These are phyloP conservation scores for Meta bourneti DNA, from an alignment of 2,888 invertebrate species.

Conservation along the genomic window DNA sequence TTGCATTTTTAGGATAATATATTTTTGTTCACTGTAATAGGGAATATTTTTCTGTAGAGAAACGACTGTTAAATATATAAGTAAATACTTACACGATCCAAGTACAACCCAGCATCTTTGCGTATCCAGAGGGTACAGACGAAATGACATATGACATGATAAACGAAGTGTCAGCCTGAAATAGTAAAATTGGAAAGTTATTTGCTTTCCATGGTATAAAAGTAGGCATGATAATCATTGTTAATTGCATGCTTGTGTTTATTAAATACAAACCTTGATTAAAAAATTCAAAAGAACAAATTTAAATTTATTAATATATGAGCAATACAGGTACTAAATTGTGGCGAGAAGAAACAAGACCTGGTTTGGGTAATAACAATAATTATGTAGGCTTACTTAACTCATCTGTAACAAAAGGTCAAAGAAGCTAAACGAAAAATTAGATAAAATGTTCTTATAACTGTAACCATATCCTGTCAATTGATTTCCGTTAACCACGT, in stretches of 20 bases:
- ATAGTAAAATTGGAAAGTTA: neutral
- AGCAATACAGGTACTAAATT: too few species aligned
- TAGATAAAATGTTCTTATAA: too few species aligned
- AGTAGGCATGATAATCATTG: neutral
- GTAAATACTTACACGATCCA: constrained; percentile 78
- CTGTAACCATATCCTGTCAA: too few species aligned
- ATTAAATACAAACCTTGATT: neutral
- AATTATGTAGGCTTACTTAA: too few species aligned
- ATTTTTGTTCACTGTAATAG: neutral
- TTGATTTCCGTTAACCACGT: too few species aligned
- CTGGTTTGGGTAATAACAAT: too few species aligned
- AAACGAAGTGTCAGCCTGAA: constrained; percentile 78
- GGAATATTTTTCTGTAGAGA: neutral
- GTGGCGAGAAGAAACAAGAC: too few species aligned
- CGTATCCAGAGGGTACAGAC: constrained; percentile 78
- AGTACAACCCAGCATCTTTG: constrained; percentile 78
- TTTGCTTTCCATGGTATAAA: too few species aligned
- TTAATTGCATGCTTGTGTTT: neutral
- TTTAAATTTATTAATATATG: too few species aligned
- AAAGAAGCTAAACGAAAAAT: too few species aligned
- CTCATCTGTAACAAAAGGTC: too few species aligned
- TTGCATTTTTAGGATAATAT: neutral
- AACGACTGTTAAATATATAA: neutral
- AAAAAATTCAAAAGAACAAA: too few species aligned
- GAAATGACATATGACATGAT: constrained; percentile 78